phyloP scores from a whole-genome alignment of 2,113 vertebrate genomes.

The Colistium nudipinnis region DNA sequence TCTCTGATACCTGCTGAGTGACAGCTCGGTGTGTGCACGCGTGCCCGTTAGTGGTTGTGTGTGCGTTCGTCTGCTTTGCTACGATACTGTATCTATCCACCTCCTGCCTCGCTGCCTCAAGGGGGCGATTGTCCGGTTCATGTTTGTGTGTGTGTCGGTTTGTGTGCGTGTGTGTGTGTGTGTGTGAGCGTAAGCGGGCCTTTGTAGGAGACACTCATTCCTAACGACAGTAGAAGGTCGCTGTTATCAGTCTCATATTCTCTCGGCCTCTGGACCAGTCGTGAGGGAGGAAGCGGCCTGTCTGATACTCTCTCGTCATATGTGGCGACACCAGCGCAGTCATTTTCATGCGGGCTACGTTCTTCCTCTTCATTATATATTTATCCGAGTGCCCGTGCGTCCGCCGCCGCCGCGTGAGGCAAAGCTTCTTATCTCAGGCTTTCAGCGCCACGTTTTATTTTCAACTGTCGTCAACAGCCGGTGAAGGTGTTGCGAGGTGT shows the following conservation, averaged over 20 bases:
- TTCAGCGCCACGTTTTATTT: background rate
- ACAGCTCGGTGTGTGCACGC: conserved; percentile 53
- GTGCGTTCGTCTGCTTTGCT: background rate
- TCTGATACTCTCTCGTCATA: conserved; percentile 30
- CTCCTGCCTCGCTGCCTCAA: conserved; percentile 37
- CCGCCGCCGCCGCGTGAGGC: no score
- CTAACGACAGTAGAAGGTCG: conserved; percentile 72
- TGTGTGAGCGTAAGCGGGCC: conserved; percentile 11
- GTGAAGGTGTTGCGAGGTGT: no score
- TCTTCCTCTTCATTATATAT: background rate
- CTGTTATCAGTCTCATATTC: conserved; percentile 51
- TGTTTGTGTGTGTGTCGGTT: background rate
- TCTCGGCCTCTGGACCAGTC: conserved; percentile 21
- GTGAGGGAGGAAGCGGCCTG: conserved; percentile 12
- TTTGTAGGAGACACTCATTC: conserved; percentile 48
- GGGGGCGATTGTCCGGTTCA: conserved; percentile 14
- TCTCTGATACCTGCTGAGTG: conserved; percentile 45
- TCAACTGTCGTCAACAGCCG: no score
- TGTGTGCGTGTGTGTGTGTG: background rate
- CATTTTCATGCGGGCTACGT: conserved; percentile 6
- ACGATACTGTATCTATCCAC: conserved; percentile 25
- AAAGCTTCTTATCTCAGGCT: background rate
- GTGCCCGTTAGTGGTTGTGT: conserved; percentile 12
- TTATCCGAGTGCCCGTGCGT: background rate
- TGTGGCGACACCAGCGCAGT: conserved; percentile 16